Evolutionary conservation across 1,140 invertebrate genomes (phyloP), one percentile per base, ranked within the genome.

Genomic region (Leptinotarsa defecta): DNA sequence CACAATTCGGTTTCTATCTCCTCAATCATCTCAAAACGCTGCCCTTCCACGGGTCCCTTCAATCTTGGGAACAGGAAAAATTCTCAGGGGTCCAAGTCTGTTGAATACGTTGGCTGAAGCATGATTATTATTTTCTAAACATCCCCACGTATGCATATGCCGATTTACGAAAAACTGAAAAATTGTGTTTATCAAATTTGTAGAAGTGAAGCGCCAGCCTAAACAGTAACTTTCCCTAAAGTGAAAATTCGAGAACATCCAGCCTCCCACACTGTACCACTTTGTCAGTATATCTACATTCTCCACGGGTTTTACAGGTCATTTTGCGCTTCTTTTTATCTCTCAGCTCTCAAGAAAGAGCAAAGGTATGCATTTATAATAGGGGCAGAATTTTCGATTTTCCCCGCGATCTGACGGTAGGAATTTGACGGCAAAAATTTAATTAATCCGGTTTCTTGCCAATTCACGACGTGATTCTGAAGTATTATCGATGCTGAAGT

Each of bases 281-380:
- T 20, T 13, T 13, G 61, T 62, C 61, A 62, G 17, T 62, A 65
- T 65, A 65, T 65, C 64, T 65, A 1, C 64, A 65, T 65, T 65
- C 22, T 22, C 64, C 64, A 65, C 64, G 1, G 64, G 27, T 65
- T 65, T 65, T 11, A 13, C 13, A 6, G 20, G 64, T 65, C 20
- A 65, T 27, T 27, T 15, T 15, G 20, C 63, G 34, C 11, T 65
- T 65, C 11, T 65, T 65, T 65, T 65, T 65, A 57, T 57, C 52
- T 57, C 52, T 13, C 34, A 0, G 6, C 17, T 57, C 17, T 15
- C 15, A n/a, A 57, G n/a, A 4, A 57, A 19, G 15, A 15, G 13
- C 13, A 19, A 15, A 57, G 52, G 52, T 57, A 57, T 57, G 52
- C 52, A 57, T 57, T n/a, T 17, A 57, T 57, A 57, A 57, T 57